phyloP scores from a whole-genome alignment of 2,113 vertebrate species.

The Nycticryphes semicollaris region DNA sequence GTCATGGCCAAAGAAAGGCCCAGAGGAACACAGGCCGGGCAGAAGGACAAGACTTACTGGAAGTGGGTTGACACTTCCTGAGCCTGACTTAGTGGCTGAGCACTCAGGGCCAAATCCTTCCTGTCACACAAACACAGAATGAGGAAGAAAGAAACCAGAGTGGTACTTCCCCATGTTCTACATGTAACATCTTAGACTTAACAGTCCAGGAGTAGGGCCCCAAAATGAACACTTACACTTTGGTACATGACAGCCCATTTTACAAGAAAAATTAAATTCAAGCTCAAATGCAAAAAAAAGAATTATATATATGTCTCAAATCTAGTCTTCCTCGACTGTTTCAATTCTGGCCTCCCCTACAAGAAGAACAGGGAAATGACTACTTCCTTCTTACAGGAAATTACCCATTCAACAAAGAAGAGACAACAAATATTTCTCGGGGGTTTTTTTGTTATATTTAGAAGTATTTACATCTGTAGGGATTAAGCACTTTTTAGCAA shows the following conservation, averaged over 20 bases:
- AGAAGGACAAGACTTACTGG: background rate
- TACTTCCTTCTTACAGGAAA: background rate
- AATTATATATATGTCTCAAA: too few species aligned
- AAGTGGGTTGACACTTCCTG: background rate
- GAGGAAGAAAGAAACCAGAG: background rate
- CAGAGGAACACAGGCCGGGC: background rate
- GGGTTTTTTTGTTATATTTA: background rate
- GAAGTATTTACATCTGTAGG: background rate
- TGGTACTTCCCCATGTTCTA: background rate
- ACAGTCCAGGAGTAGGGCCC: background rate
- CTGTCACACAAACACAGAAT: background rate
- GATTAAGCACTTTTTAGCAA: background rate
- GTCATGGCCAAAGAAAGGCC: background rate
- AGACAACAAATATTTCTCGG: background rate
- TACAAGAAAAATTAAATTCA: background rate
- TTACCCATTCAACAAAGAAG: background rate
- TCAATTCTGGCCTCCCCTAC: background rate
- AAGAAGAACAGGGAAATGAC: background rate
- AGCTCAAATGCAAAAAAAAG: background rate
- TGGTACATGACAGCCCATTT: background rate
- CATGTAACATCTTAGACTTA: background rate
- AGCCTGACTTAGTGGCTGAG: background rate
- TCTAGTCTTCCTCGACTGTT: background rate
- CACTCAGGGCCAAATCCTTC: background rate
- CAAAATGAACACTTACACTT: background rate